Evolutionary conservation across 2,888 invertebrate genomes (phyloP).

Genomic region (Lepidochrysops patricia): DNA sequence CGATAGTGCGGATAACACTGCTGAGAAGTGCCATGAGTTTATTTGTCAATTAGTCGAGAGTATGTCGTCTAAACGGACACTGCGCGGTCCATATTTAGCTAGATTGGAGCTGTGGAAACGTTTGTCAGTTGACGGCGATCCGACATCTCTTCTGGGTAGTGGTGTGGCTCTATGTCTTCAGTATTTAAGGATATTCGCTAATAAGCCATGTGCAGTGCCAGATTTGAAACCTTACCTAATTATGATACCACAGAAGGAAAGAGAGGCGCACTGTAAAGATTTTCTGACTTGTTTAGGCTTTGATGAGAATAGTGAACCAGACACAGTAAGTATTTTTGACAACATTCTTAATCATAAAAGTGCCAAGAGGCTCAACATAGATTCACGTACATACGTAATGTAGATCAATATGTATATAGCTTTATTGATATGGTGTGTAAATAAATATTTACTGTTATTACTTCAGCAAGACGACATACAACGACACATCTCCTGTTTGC

Average conservation of each 20-base stretch:
- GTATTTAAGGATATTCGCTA: constrained; percentile 88
- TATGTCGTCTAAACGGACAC: constrained; percentile 57
- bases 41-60: constrained; percentile 68
- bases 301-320: constrained; percentile 77
- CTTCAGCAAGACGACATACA: constrained; percentile 84
- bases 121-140: constrained; percentile 71
- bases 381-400: too few relatives aligned
- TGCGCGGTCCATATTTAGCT: constrained; percentile 89
- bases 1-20: constrained; percentile 47
- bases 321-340: constrained; percentile 62
- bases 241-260: constrained; percentile 78
- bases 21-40: constrained; percentile 64
- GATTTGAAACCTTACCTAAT: constrained; percentile 86
- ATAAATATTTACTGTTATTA: too few relatives aligned
- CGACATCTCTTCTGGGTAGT: constrained; percentile 74
- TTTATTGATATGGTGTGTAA: too few relatives aligned
- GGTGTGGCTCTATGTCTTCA: constrained; percentile 81
- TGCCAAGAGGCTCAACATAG: too few relatives aligned
- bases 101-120: constrained; percentile 83
- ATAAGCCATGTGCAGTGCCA: constrained; percentile 88
- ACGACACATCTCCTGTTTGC: constrained; percentile 85
- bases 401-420: too few relatives aligned
- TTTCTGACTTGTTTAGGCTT: constrained; percentile 78
- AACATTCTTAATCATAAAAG: constrained; percentile 6
- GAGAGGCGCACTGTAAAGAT: constrained; percentile 73